Base-by-base conservation (phyloP, 2,113 vertebrate genomes). In the Promerops cafer region DNA sequence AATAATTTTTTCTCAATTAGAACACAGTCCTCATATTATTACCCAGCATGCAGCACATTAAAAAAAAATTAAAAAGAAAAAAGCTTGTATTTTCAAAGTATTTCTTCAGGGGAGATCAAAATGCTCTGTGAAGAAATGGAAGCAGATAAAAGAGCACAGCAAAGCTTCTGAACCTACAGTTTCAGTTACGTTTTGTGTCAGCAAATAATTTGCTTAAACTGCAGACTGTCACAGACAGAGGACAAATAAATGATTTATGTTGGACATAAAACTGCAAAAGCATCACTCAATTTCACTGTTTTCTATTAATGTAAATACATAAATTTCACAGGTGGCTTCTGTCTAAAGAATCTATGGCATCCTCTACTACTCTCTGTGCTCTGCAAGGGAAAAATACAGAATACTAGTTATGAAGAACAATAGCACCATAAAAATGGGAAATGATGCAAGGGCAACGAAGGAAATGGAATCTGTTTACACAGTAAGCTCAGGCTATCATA, bases 151-250 rank as follows among this genome's bases (percentile, higher is more conserved):
- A 96, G 52, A 82, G 47, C 14, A 14, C 28, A 81, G 63, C 6
- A 78, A 89, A 92, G 37, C 79, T 83, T 93, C 90, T 78, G 85
- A 96, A 75, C 31, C 52, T 93, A 80, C 37, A 87, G 45, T 64
- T 96, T 49, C 70, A 47, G 61, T 80, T 88, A 72, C 0, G 0
- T 94, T 91, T 95, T 81, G 20, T 95, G 86, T 93, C 93, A 96
- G 93, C 94, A 96, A 93, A 92, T 89, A 86, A 95, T 90, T 94
- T 95, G 88, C 94, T 95, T 95, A 87, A 90, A 88, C 69, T 92
- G 89, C 96, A 95, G 57, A 83, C 69, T 93, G 76, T 83, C 84
- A 92, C 69, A 89, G 86, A 71, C 52, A 89, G 33, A 63, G 68
- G 71, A 74, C 24, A 93, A 90, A 79, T 82, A 92, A 95, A 95